A percentile compares a stretch with the other conserved stretches of the same genome.
Conservation (phyloP, 2,888 invertebrate genomes). For the Sinotaia quadrata region DNA sequence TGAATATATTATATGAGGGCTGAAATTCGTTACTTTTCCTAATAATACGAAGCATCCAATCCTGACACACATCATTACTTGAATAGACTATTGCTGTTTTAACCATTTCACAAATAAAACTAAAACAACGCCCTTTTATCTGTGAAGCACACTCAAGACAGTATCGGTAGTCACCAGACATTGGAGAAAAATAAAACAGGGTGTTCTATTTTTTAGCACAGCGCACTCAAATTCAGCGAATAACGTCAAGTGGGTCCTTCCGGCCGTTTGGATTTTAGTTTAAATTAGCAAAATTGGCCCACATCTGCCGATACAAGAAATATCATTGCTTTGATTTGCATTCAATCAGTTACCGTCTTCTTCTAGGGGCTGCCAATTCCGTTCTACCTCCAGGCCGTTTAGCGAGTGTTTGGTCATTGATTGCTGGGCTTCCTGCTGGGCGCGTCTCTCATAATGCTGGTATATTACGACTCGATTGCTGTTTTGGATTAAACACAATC, state of each 20-base stretch:
- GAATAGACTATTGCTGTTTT: too few relatives aligned
- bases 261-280: slow-evolving; percentile 3
- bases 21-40: too few relatives aligned
- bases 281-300: slow-evolving; percentile 18
- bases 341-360: slow-evolving; percentile 16
- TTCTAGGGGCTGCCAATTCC: slow-evolving; percentile 5
- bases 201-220: neutral
- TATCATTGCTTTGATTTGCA: slow-evolving; percentile 28
- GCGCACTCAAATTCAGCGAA: neutral
- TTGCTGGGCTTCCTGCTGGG: neutral
- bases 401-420: slow-evolving; percentile 9
- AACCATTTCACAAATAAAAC: too few relatives aligned
- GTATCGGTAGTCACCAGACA: too few relatives aligned
- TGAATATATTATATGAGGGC: too few relatives aligned
- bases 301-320: slow-evolving; percentile 17
- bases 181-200: too few relatives aligned
- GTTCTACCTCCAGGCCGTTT: neutral
- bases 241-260: neutral
- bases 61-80: too few relatives aligned
- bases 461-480: too few relatives aligned
- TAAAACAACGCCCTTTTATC: too few relatives aligned
- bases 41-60: too few relatives aligned
- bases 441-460: neutral
- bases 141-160: too few relatives aligned
- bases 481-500: too few relatives aligned